Conservation (phyloP, 23 tunicate species). For the Styela clava region DNA sequence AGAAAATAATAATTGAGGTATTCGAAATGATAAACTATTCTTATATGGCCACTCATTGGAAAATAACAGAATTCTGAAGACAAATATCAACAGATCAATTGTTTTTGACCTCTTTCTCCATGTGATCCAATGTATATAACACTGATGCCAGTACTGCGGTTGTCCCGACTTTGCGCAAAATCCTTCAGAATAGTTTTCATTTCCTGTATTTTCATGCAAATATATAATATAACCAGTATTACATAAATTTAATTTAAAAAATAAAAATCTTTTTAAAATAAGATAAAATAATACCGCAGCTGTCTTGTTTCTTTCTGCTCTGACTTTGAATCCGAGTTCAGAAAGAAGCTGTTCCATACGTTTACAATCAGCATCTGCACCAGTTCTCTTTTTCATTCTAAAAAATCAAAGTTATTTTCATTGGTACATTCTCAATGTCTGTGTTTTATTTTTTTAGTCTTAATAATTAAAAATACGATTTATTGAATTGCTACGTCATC, state of each 20-base stretch:
- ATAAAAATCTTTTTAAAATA: too few species aligned
- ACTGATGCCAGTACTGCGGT: constrained; percentile 20
- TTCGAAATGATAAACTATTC: too few species aligned
- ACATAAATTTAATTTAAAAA: too few species aligned
- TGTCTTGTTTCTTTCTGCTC: constrained; percentile 1
- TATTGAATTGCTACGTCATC: too few species aligned
- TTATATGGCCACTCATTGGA: too few species aligned
- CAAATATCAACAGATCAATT: too few species aligned
- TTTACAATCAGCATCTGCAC: constrained; percentile 19
- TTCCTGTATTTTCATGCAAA: too few species aligned
- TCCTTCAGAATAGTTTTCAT: constrained; percentile 23
- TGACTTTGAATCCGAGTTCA: constrained; percentile 36
- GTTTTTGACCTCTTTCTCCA: constrained; percentile 53
- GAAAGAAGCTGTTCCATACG: constrained; percentile 10
- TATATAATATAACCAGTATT: too few species aligned
- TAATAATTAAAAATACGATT: too few species aligned
- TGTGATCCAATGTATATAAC: constrained; percentile 41
- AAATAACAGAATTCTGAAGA: too few species aligned
- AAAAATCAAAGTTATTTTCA: neutral
- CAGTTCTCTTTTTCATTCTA: constrained; percentile 5
- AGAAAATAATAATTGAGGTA: too few species aligned
- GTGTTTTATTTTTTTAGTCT: neutral
- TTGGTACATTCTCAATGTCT: neutral
- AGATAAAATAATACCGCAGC: constrained; percentile 11
- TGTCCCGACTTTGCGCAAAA: constrained; percentile 35